Base-by-base conservation (phyloP, 1,140 invertebrate genomes). In the Monochamus saltuarius region DNA sequence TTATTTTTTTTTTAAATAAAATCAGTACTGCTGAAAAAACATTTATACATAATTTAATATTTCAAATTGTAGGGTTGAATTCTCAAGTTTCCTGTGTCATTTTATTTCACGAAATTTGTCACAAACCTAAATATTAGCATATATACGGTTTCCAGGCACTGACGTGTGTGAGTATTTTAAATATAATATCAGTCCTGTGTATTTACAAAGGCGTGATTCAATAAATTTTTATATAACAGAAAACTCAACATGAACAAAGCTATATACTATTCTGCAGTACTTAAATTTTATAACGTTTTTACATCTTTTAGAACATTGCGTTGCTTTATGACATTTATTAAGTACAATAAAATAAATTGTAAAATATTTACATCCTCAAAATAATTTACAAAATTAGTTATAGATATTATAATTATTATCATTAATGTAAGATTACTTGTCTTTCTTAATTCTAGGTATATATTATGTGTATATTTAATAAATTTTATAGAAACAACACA, bases 191-290 rank as follows among this genome's bases (percentile, higher is more conserved):
- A 65, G 64, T 66, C 53, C 57, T 56, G 65, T 66, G 65, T 66
- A 63, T 66, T 56, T 66, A 66, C 65, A 66, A 58, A 54, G 51
- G 61, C 65, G 61, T 64, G 61, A 57, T 11, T 7, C 8, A 58
- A 58, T 46, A 37, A 52, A 52, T 38, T 56, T 29, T 29, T 29
- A 29, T 29, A 29, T 29, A 29, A 29, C 22, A 29, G 22, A 29
- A 29, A 29, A 29, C 22, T 29, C 22, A 29, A 29, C 60, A 45
- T 29, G 40, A 17, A 35, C 17, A 45, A 22, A 19, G 22, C 16
- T 45, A 13, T 56, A 34, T 19, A 45, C 22, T 17, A 56, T 35
- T 40, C 54, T 19, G 35, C 16, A 16, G 35, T 36, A 56, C 43
- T 39, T 56, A 19, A 17, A 16, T 47, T 35, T 45, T 46, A 42